Evolutionary conservation across 2,113 vertebrate species (phyloP).

Genomic region (Euleptes europaea): DNA sequence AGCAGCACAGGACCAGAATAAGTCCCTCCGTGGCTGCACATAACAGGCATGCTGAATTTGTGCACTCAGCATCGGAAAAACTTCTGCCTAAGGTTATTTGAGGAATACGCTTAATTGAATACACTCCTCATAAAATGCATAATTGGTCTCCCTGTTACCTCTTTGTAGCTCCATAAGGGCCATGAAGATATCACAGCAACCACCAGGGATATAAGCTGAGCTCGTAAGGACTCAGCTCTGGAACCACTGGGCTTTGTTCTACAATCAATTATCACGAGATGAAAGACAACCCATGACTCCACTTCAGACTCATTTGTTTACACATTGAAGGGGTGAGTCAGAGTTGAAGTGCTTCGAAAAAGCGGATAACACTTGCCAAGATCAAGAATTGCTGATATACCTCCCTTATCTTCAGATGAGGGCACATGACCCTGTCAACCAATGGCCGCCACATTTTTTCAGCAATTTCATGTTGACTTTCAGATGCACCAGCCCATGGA

Average conservation of each 20-base stretch:
- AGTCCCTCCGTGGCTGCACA: not conserved
- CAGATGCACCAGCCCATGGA: not conserved
- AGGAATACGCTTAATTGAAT: conserved; percentile 47
- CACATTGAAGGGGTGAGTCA: conserved; percentile 14
- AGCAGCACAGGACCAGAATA: not conserved
- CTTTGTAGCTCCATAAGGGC: conserved; percentile 54
- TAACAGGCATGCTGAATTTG: not conserved
- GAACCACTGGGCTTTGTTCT: not conserved
- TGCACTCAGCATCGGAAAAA: not conserved
- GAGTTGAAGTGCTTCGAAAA: conserved; percentile 2
- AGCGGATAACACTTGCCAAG: not conserved
- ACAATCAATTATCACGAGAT: conserved; percentile 14
- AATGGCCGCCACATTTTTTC: not conserved
- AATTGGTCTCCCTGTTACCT: conserved; percentile 64
- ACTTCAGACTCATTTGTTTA: conserved; percentile 9
- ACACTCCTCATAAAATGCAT: conserved; percentile 57
- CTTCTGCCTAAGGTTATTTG: not conserved
- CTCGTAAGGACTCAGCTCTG: not conserved
- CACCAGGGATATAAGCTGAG: conserved; percentile 5
- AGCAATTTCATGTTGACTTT: not conserved
- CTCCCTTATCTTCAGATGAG: not conserved
- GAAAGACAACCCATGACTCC: conserved; percentile 1
- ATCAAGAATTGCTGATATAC: not conserved
- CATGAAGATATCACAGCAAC: conserved; percentile 55
- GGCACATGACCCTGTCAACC: not conserved